phyloP scores from a whole-genome alignment of 2,888 invertebrate species.

The Cheilosia soror region DNA sequence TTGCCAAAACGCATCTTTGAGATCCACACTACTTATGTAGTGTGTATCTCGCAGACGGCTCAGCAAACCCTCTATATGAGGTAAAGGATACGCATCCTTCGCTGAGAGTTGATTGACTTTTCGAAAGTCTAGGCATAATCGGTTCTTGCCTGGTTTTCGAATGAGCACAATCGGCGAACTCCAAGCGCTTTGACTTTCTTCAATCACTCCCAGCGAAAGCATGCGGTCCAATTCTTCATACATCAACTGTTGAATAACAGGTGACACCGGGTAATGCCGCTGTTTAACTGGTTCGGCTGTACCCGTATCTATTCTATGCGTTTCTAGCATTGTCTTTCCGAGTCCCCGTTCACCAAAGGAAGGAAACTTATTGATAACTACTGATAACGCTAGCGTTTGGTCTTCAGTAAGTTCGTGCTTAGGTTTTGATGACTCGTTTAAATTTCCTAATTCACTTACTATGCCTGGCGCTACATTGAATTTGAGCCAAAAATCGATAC shows the following conservation, averaged over 20 bases:
- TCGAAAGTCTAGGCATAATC: constrained; percentile 78
- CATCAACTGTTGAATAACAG: no score
- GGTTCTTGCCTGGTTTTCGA: constrained; percentile 51
- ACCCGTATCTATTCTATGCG: constrained; percentile 10
- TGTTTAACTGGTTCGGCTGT: no score
- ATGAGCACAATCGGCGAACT: no score
- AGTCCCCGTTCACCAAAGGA: constrained; percentile 22
- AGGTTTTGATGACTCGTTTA: background rate
- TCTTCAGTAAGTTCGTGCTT: background rate
- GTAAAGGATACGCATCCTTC: constrained; percentile 7
- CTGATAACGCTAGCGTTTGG: constrained; percentile 2
- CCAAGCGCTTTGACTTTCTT: no score
- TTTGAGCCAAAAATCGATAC: constrained; percentile 58
- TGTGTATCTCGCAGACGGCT: background rate
- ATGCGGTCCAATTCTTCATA: no score
- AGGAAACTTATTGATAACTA: background rate
- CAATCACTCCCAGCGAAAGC: no score
- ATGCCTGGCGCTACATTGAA: constrained; percentile 39
- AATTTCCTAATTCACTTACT: background rate
- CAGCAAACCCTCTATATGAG: background rate
- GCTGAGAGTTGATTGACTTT: constrained; percentile 77
- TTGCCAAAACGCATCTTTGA: constrained; percentile 26
- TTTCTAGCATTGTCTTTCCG: constrained; percentile 50
- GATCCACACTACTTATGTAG: constrained; percentile 23
- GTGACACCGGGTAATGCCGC: no score